Evolutionary conservation across 2,113 vertebrate genomes (phyloP), one percentile per base, ranked within the genome.

Genomic region (Rostratula benghalensis): DNA sequence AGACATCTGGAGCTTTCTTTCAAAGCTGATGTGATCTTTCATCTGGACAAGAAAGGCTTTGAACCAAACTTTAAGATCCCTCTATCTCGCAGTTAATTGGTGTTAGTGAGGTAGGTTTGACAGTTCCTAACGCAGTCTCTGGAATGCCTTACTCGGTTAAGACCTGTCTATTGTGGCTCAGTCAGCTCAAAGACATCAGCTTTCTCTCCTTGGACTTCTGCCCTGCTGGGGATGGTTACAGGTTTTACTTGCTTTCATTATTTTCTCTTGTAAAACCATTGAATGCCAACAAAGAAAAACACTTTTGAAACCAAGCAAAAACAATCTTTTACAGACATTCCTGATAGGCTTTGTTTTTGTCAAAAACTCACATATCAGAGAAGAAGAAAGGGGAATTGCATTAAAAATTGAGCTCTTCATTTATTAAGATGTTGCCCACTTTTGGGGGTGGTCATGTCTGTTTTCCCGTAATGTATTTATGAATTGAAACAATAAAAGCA

Each of bases 1-100:
- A 80, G 70, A 90, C 84, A 94, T 96, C 77, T 98, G 95, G 96
- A 94, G 67, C 92, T 96, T 95, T 95, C 92, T 97, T 97, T 95
- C 93, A 95, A 91, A 92, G 56, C 61, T 94, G 92, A 94, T 95
- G 69, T 69, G 93, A 84, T 94, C 93, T 92, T 96, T 97, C 90
- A 91, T 94, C 89, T 94, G 90, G 93, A 96, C 97, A 95, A 81
- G 83, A 87, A 96, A 93, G 83, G 46, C 91, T 98, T 97, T 97
- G 89, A 96, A 95, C 60, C 92, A 93, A 80, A 94, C 74, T 89
- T 82, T 89, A 88, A 93, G 89, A 95, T 92, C 64, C 45, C 51
- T 25, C 17, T 97, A 83, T 94, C 88, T 97, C 70, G 56, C 51
- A 71, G 71, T 96, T 97, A 97, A 97, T 93, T 97, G 48, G 76